A percentile compares a stretch with the other conserved stretches of the same genome.
Evolutionary conservation across 2,888 invertebrate genomes (phyloP).

Genomic region (Oscheius sp.): DNA sequence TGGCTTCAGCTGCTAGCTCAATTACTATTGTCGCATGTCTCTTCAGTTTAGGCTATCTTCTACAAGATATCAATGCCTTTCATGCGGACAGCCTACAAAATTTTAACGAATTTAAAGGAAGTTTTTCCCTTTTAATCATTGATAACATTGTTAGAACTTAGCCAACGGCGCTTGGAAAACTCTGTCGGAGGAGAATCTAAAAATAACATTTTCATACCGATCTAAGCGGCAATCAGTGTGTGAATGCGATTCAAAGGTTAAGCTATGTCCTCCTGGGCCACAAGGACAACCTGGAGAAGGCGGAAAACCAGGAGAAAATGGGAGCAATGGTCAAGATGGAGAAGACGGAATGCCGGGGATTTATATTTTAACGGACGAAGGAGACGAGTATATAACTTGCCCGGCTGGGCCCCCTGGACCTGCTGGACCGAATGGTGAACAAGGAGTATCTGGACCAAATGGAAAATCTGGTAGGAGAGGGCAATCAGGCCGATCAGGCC

Average conservation of each 20-base stretch:
- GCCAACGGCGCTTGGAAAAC: background rate
- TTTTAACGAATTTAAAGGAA: background rate
- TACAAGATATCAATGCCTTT: constrained; percentile 2
- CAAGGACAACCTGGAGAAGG: background rate
- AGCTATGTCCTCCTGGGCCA: background rate
- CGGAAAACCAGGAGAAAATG: background rate
- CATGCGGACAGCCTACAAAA: background rate
- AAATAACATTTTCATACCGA: background rate
- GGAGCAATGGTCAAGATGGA: background rate
- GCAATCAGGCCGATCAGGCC: no score
- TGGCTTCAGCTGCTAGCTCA: background rate
- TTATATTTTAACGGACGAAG: background rate
- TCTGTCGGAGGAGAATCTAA: background rate
- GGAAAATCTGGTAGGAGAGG: no score
- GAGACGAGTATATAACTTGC: background rate
- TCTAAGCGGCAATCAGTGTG: background rate
- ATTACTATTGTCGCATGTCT: background rate
- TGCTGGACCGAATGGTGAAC: background rate
- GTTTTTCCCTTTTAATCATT: background rate
- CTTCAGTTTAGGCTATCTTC: background rate
- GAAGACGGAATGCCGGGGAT: background rate
- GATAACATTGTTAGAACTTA: background rate
- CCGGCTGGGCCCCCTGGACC: background rate
- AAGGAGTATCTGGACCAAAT: background rate
- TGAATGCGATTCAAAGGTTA: background rate